These are phyloP conservation scores for Vesta saturnalis DNA, from an alignment of 2,888 invertebrate species.

Conservation along the genomic window DNA sequence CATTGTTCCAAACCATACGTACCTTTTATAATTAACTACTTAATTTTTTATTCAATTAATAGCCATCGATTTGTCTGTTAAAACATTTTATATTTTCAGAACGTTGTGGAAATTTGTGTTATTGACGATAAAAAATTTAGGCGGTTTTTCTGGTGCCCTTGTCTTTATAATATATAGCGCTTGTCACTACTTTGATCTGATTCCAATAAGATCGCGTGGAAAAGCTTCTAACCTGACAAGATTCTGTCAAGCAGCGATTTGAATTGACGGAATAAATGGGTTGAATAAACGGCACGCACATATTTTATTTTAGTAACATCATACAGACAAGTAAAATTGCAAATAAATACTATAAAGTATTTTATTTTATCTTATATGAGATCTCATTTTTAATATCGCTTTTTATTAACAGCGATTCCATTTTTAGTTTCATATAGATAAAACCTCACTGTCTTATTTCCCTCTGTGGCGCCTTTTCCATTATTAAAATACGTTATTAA, in stretches of 20 bases:
- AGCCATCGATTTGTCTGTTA: no score
- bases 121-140: neutral
- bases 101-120: neutral
- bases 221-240: slow-evolving; percentile 13
- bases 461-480: slow-evolving; percentile 11
- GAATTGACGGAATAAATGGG: slow-evolving; percentile 8
- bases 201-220: slow-evolving; percentile 6
- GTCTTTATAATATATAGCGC: neutral
- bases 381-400: neutral
- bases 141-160: neutral
- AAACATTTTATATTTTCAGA: no score
- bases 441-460: slow-evolving; percentile 3
- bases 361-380: slow-evolving; percentile 3
- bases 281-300: slow-evolving; percentile 2
- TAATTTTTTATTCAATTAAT: neutral
- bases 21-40: neutral
- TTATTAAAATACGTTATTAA: neutral
- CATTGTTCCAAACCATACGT: neutral
- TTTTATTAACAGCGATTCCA: slow-evolving; percentile 8
- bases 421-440: slow-evolving; percentile 6
- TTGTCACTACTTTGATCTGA: slow-evolving; percentile 1
- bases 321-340: neutral
- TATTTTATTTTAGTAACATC: slow-evolving; percentile 7
- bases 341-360: slow-evolving; percentile 6
- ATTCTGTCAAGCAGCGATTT: slow-evolving; percentile 2